Percentiles rank a stretch among this genome's conserved stretches.
These are phyloP conservation scores for Takifugu rubripes DNA, from an alignment of 2,797 vertebrate species.

Conservation along the genomic window DNA sequence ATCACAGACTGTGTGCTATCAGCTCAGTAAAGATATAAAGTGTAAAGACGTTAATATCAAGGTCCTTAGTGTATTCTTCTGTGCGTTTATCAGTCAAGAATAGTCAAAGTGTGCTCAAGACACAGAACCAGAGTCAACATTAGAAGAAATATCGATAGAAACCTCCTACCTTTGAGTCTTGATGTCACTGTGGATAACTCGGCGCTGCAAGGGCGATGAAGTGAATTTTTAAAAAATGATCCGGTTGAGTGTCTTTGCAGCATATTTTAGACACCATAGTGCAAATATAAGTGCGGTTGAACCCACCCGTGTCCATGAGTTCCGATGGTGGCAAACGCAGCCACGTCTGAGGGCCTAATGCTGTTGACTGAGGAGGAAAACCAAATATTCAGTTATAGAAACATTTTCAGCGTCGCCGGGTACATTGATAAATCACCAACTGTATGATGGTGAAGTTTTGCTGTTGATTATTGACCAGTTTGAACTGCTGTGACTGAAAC, in stretches of 20 bases:
- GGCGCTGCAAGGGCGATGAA: slow-evolving; percentile 36
- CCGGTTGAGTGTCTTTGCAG: neutral
- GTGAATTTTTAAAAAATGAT: neutral
- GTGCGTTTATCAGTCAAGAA: neutral
- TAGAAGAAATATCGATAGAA: no score
- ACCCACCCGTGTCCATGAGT: slow-evolving; percentile 48
- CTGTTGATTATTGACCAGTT: no score
- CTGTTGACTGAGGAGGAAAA: slow-evolving; percentile 45
- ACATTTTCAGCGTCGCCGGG: neutral
- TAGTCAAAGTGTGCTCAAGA: neutral
- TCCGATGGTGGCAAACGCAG: slow-evolving; percentile 50
- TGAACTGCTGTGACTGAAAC: no score
- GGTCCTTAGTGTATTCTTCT: slow-evolving; percentile 1
- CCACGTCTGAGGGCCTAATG: slow-evolving; percentile 60
- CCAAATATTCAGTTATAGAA: neutral
- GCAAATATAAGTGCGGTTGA: neutral
- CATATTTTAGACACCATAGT: neutral
- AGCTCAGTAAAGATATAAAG: slow-evolving; percentile 40
- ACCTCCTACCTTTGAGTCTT: slow-evolving; percentile 56
- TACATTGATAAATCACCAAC: neutral
- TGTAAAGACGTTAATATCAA: slow-evolving; percentile 18
- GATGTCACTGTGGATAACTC: slow-evolving; percentile 48
- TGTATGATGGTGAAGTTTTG: no score
- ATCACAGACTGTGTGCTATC: slow-evolving; percentile 18
- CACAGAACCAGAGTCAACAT: no score